Evolutionary conservation across 2,797 vertebrate genomes (phyloP), one percentile per base, ranked within the genome.

Genomic region (Thaleichthys pacificus): DNA sequence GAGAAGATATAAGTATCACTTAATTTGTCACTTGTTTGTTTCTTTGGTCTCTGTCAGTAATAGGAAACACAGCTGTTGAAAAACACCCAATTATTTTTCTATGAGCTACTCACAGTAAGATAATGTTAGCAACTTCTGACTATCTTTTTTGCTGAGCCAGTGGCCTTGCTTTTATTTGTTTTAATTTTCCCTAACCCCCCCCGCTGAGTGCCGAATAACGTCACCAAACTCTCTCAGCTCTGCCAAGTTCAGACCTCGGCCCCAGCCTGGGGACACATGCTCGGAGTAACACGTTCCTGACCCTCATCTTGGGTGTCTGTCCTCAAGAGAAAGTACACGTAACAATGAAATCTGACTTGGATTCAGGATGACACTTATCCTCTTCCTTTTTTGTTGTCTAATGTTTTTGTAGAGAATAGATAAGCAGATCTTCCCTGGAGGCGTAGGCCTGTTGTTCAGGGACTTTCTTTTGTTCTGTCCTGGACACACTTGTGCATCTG

Each of bases 11-110:
- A 47, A 12, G 42, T 47, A 58, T 58, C 4, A 1, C 22, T 58
- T 9, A 22, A 22, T 22, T 8, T 75, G 19, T 77, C 6, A 14
- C 60, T 26, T 61, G 21, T 61, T 61, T 61, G 60, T 14, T 61
- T 28, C 12, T 28, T 14, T 28, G 60, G 14, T 61, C 9, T 2
- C 60, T 76, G 77, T 77, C 62, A 21, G 73, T 64, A 42, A 72
- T 14, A 5, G 12, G 2, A 12, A 47, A 14, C 11, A 47, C 42
- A 3, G 42, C 51, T 2, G 51, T 56, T 17, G 19, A 54, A 54
- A 79, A 79, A 82, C 66, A 17, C 32, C 49, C 15, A 49, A 77
- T 60, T 12, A 1, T 24, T 80, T 67, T 80, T 79, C 66, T 57
- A 72, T 73, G 38, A 71, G 77, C 68, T 67, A 68, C 70, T 81